Conservation (phyloP, 2,888 invertebrate species). For the Chromoteleia sp. region DNA sequence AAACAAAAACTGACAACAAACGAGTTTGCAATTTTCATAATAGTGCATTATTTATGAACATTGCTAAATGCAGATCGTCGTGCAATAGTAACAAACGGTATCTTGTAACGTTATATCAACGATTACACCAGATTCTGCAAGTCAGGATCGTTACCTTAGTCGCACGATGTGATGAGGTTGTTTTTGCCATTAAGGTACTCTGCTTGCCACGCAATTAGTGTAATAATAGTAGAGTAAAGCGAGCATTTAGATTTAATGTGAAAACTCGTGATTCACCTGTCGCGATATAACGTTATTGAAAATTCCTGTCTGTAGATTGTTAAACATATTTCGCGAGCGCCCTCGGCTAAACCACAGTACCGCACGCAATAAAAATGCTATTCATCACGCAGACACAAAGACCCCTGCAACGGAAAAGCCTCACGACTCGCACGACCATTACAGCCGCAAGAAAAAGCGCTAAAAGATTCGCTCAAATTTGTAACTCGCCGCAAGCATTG, state of each 20-base stretch:
- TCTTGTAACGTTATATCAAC: constrained; percentile 61
- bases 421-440: constrained; percentile 17
- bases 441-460: constrained; percentile 18
- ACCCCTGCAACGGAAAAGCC: not conserved
- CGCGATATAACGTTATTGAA: constrained; percentile 59
- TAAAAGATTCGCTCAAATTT: constrained; percentile 38
- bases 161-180: constrained; percentile 65
- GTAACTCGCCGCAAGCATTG: constrained; percentile 24
- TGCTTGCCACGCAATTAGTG: constrained; percentile 67
- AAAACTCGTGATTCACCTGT: constrained; percentile 69
- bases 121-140: constrained; percentile 67
- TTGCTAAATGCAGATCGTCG: constrained; percentile 48
- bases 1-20: constrained; percentile 34
- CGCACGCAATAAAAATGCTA: constrained; percentile 42
- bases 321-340: constrained; percentile 46
- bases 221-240: constrained; percentile 67
- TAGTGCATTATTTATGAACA: constrained; percentile 58
- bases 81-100: constrained; percentile 61
- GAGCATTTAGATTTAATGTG: constrained; percentile 63
- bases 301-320: constrained; percentile 36
- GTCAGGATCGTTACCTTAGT: constrained; percentile 68
- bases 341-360: constrained; percentile 24
- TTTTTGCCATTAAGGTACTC: constrained; percentile 66
- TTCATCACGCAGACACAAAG: constrained; percentile 33
- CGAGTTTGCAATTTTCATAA: constrained; percentile 51